phyloP scores from a whole-genome alignment of 1,140 invertebrate species.

The Macrosteles quadrilineatus region DNA sequence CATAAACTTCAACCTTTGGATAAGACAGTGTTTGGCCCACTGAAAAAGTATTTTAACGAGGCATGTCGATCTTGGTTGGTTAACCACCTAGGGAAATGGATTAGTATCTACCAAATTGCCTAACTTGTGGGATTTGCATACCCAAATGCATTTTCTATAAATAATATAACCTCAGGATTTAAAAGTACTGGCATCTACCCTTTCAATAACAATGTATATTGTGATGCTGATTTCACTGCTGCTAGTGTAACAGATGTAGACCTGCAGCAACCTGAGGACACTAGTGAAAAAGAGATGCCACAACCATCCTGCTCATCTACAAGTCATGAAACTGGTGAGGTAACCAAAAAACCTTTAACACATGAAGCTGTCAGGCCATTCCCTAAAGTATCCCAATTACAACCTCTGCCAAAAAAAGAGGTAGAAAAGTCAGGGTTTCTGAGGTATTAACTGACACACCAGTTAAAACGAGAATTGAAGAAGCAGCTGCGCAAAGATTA shows the following conservation, averaged over 20 bases:
- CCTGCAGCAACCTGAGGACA: constrained; percentile 20
- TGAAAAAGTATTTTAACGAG: constrained; percentile 49
- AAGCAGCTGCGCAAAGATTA: constrained; percentile 22
- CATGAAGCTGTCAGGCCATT: constrained; percentile 31
- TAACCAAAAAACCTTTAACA: constrained; percentile 15
- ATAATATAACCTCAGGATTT: constrained; percentile 47
- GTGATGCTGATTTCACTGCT: constrained; percentile 46
- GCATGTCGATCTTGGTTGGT: constrained; percentile 51
- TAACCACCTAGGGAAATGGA: constrained; percentile 51
- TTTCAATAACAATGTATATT: constrained; percentile 46
- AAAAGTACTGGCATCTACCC: constrained; percentile 44
- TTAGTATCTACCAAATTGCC: constrained; percentile 55
- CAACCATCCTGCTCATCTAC: neutral
- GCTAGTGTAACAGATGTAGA: constrained; percentile 46
- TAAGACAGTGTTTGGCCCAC: constrained; percentile 48
- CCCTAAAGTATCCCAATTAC: constrained; percentile 30
- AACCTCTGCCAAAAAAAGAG: neutral
- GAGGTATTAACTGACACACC: constrained; percentile 30
- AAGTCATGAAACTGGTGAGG: neutral
- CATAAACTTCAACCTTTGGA: constrained; percentile 50
- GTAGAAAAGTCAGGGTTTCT: constrained; percentile 18
- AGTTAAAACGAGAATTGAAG: constrained; percentile 26
- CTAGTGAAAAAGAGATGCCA: neutral
- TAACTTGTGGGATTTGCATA: constrained; percentile 48
- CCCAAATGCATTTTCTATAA: constrained; percentile 46